Evolutionary conservation across 2,797 vertebrate species (phyloP).

Genomic region (Propithecus perrieri): DNA sequence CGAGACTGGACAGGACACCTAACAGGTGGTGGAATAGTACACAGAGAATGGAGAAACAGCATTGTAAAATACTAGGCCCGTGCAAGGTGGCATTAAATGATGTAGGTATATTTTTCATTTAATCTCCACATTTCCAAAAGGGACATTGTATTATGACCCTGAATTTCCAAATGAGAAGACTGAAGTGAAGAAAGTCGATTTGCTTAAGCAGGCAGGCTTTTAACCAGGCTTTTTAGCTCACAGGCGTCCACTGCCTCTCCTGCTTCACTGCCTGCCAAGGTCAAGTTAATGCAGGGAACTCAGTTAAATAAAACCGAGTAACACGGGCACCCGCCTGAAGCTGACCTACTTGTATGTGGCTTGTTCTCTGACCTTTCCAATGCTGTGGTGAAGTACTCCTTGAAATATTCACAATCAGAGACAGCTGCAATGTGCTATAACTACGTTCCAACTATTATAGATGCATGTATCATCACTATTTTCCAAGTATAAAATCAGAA

Average conservation of each 20-base stretch:
- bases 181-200: neutral
- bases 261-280: neutral
- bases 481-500: slow-evolving; percentile 2
- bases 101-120: neutral
- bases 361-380: neutral
- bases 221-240: neutral
- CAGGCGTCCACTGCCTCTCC: neutral
- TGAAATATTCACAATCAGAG: neutral
- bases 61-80: neutral
- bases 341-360: neutral
- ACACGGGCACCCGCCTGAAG: neutral
- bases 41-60: neutral
- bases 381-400: neutral
- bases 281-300: neutral
- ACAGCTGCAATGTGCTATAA: neutral
- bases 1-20: neutral
- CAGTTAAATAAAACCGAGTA: neutral
- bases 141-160: neutral
- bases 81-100: neutral
- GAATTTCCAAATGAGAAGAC: neutral
- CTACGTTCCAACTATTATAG: neutral
- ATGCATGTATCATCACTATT: neutral
- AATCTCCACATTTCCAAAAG: neutral
- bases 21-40: neutral
- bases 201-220: neutral